Conservation (phyloP, 2,113 vertebrate species). For the Pardalotus punctatus region DNA sequence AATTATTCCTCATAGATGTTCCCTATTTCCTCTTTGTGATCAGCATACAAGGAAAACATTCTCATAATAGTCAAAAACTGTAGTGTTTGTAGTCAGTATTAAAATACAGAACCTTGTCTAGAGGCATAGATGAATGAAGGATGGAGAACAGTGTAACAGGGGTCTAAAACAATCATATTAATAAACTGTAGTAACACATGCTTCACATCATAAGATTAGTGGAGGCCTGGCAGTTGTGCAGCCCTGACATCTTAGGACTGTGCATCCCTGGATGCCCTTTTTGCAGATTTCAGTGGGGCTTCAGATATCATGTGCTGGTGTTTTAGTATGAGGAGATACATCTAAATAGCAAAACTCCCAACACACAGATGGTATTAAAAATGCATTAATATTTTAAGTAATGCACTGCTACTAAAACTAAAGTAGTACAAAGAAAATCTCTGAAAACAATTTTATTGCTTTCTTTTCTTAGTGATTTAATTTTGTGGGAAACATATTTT, state of each 20-base stretch:
- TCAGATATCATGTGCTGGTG: neutral
- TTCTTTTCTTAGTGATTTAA: neutral
- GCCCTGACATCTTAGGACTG: neutral
- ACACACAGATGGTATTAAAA: neutral
- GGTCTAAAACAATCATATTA: neutral
- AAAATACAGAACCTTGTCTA: neutral
- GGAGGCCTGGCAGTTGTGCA: neutral
- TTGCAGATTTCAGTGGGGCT: neutral
- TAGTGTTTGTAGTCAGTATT: neutral
- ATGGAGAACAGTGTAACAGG: neutral
- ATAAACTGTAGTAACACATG: neutral
- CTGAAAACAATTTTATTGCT: neutral
- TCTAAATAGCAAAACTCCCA: neutral
- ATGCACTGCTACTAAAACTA: neutral
- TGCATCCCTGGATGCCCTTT: neutral
- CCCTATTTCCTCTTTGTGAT: neutral
- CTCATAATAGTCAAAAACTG: neutral
- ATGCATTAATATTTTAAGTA: constrained; percentile 7
- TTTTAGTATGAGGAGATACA: neutral
- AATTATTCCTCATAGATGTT: neutral
- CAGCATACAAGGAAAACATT: neutral
- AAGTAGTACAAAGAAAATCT: neutral
- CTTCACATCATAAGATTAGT: neutral
- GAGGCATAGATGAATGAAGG: neutral
- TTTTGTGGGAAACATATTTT: neutral